phyloP scores from a whole-genome alignment of 2,113 vertebrate species.

The Eira barbara region DNA sequence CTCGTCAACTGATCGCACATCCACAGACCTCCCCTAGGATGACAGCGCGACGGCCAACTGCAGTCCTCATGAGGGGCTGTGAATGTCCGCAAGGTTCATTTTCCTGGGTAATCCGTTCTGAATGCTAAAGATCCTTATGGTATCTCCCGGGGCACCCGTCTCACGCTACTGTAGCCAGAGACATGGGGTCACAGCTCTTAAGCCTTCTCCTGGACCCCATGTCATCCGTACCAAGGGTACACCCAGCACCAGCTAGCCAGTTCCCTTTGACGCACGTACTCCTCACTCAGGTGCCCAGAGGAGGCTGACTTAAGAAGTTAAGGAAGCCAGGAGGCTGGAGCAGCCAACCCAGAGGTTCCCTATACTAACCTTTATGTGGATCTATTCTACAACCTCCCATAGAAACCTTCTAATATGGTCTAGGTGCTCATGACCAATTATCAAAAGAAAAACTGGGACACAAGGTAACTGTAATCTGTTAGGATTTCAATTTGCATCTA shows the following conservation, averaged over 20 bases:
- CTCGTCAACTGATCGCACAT: background rate
- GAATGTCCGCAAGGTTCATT: slow-evolving; percentile 18
- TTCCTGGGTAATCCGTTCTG: slow-evolving; percentile 5
- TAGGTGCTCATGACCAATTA: background rate
- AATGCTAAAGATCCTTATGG: background rate
- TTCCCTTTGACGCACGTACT: background rate
- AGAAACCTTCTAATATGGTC: background rate
- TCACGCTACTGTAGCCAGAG: background rate
- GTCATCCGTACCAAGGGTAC: background rate
- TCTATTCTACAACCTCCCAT: background rate
- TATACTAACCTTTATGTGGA: background rate
- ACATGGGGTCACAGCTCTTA: background rate
- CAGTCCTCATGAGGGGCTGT: background rate
- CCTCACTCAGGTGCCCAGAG: background rate
- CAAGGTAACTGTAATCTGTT: background rate
- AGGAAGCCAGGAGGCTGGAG: background rate
- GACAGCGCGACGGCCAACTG: background rate
- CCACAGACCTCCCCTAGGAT: background rate
- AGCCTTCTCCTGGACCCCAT: background rate
- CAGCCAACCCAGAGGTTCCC: background rate
- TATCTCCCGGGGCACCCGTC: background rate
- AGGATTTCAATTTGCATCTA: background rate
- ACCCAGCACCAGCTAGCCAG: background rate
- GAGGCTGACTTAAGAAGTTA: background rate
- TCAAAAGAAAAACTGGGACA: background rate